A percentile compares a stretch with the other conserved stretches of the same genome.
These are phyloP conservation scores for Xanthorhoe designata DNA, from an alignment of 2,888 invertebrate species.

Conservation along the genomic window DNA sequence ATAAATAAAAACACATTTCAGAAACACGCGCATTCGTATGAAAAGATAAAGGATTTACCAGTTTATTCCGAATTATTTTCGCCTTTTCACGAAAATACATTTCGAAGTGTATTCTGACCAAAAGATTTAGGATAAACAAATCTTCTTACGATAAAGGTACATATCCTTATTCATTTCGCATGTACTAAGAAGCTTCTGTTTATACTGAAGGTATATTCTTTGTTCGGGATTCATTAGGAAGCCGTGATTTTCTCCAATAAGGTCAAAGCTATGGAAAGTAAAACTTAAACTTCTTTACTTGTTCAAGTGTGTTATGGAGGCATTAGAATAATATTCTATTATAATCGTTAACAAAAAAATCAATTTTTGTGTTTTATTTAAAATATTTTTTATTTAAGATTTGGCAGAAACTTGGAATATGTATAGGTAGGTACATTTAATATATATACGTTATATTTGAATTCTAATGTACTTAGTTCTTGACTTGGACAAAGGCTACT, in stretches of 20 bases:
- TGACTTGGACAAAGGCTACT: no score
- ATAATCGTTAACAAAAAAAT: no score
- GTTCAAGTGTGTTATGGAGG: no score
- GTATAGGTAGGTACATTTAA: no score
- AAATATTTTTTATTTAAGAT: no score
- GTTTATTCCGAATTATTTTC: background rate
- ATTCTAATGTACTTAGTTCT: no score
- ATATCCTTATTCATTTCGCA: conserved; percentile 25
- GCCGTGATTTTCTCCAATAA: background rate
- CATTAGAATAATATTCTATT: no score
- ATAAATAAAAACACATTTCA: background rate
- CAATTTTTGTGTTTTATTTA: no score
- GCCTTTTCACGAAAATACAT: background rate
- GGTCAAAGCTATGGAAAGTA: no score
- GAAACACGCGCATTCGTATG: background rate
- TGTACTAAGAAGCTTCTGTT: conserved; percentile 11
- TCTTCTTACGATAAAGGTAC: conserved; percentile 15
- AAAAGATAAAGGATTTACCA: background rate
- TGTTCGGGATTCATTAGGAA: conserved; percentile 32
- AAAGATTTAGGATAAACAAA: conserved; percentile 15
- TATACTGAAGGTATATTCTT: conserved; percentile 9
- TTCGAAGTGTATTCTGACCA: background rate
- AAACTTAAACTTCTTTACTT: no score
- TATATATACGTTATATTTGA: no score
- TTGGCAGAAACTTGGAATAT: no score